phyloP scores from a whole-genome alignment of 2,797 vertebrate species.

The Otolemur crassicaudatus region DNA sequence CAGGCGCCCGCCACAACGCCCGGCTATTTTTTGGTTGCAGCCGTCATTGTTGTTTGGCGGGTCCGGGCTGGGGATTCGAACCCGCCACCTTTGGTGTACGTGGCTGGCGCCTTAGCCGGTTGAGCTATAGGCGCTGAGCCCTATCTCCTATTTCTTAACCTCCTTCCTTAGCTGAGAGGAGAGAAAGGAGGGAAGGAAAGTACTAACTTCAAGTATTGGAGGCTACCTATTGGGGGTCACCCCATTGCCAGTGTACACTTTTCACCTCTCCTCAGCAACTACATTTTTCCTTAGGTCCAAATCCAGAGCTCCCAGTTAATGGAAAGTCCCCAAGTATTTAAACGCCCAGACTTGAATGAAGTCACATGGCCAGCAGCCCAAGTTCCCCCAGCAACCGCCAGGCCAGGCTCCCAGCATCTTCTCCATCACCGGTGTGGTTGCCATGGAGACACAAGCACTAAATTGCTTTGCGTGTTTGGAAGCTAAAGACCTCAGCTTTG shows the following conservation, averaged over 20 bases:
- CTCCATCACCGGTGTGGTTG: constrained; percentile 55
- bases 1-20: no score
- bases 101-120: no score
- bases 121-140: no score
- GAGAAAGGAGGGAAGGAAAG: neutral
- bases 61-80: no score
- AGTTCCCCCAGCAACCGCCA: constrained; percentile 67
- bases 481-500: constrained; percentile 76
- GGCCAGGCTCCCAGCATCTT: constrained; percentile 37
- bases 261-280: constrained; percentile 10
- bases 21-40: no score
- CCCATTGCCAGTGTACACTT: neutral
- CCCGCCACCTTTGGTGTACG: no score
- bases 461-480: constrained; percentile 72
- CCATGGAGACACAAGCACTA: constrained; percentile 76
- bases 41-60: no score
- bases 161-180: neutral
- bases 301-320: constrained; percentile 29
- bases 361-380: constrained; percentile 25
- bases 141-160: constrained; percentile 11
- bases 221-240: neutral
- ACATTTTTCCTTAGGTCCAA: constrained; percentile 59
- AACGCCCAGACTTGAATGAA: constrained; percentile 21
- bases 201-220: neutral
- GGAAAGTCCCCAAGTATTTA: constrained; percentile 13